A percentile compares a stretch with the other conserved stretches of the same genome.
phyloP scores from a whole-genome alignment of 2,888 invertebrate genomes.

The Drosophila stalkeri region DNA sequence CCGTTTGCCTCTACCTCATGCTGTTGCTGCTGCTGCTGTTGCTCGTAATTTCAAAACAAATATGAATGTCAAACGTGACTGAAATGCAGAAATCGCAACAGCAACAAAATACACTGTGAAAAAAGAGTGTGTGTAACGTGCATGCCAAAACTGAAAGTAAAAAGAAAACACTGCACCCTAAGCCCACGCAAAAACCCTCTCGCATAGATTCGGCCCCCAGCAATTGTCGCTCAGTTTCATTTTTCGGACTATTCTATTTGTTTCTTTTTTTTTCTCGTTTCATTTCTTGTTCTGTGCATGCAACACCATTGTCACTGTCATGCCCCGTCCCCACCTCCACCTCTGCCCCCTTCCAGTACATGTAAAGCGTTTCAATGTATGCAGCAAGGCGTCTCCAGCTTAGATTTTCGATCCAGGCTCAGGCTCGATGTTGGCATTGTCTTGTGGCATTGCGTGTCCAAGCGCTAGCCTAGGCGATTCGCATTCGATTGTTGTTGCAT shows the following conservation, averaged over 20 bases:
- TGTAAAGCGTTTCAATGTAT: constrained; percentile 45
- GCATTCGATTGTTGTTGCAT: constrained; percentile 24
- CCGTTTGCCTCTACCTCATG: constrained; percentile 6
- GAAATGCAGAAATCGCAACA: constrained; percentile 63
- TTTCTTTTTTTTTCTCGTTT: neutral
- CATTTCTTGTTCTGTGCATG: constrained; percentile 5
- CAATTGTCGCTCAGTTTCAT: constrained; percentile 22
- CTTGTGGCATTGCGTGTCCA: constrained; percentile 17
- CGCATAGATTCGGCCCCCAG: neutral
- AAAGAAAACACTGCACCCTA: neutral
- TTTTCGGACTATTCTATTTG: constrained; percentile 4
- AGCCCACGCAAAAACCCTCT: constrained; percentile 1
- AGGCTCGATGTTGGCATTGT: constrained; percentile 3
- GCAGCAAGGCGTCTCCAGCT: constrained; percentile 31
- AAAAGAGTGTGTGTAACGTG: constrained; percentile 12
- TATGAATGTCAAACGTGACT: constrained; percentile 81
- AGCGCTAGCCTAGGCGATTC: constrained; percentile 16
- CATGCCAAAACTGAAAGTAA: constrained; percentile 4
- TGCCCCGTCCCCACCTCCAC: neutral
- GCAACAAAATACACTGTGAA: constrained; percentile 14
- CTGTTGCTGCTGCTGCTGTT: constrained; percentile 7
- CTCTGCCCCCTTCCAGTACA: neutral
- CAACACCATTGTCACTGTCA: constrained; percentile 38
- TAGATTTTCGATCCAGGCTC: neutral
- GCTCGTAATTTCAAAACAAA: constrained; percentile 65